Evolutionary conservation across 2,797 vertebrate species (phyloP), one percentile per base, ranked within the genome.

Genomic region (Cygnus olor): DNA sequence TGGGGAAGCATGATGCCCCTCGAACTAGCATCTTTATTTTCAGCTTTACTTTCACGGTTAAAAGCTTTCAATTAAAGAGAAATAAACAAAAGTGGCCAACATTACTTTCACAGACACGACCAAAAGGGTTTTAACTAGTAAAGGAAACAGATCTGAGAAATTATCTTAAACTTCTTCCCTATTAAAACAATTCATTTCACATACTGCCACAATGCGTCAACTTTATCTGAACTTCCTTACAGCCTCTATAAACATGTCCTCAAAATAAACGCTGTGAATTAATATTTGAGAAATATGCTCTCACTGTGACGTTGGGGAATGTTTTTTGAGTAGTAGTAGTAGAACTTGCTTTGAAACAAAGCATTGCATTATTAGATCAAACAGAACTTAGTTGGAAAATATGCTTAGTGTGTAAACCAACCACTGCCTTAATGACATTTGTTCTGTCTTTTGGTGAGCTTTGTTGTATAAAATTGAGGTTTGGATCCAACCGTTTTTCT

Each of bases 161-260:
- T 94, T 96, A 94, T 95, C 94, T 93, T 89, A 79, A 85, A 94
- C 85, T 81, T 94, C 94, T 95, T 94, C 83, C 91, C 85, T 92
- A 90, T 85, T 95, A 78, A 96, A 95, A 96, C 92, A 96, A 94
- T 94, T 93, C 20, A 71, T 85, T 94, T 93, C 78, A 73, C 80
- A 54, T 94, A 95, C 82, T 95, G 74, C 74, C 68, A 96, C 91
- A 95, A 85, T 94, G 88, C 65, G 89, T 64, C 68, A 84, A 70
- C 89, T 94, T 94, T 68, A 82, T 93, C 85, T 95, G 95, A 93
- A 94, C 95, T 96, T 96, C 91, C 91, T 94, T 87, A 72, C 85
- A 94, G 34, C 47, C 40, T 90, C 85, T 88, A 60, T 81, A 95
- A 93, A 93, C 68, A 91, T 80, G 65, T 14, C 86, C 78, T 85